These are phyloP conservation scores for Engystomops pustulosus DNA, from an alignment of 2,113 vertebrate genomes.

Conservation along the genomic window DNA sequence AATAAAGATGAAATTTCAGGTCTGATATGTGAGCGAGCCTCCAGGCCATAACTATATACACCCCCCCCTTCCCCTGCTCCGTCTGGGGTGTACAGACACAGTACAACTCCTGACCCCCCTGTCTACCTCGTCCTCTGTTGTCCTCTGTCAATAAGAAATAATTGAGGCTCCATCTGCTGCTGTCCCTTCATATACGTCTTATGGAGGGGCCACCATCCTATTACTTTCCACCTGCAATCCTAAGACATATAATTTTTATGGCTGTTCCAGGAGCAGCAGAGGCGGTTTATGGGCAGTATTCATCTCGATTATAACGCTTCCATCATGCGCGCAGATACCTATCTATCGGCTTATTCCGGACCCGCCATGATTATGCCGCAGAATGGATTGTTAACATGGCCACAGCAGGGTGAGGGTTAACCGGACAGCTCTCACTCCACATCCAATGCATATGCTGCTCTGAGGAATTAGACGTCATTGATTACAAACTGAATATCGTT, in stretches of 20 bases:
- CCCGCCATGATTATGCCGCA: background rate
- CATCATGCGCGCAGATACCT: slow-evolving; percentile 31
- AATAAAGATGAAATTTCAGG: background rate
- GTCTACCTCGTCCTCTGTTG: slow-evolving; percentile 17
- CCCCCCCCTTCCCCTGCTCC: too few relatives aligned
- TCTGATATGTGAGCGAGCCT: background rate
- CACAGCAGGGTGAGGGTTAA: background rate
- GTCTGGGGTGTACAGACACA: background rate
- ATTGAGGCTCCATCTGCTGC: background rate
- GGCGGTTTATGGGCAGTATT: slow-evolving; percentile 48
- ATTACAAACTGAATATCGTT: background rate
- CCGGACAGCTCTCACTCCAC: background rate
- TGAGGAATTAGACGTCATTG: background rate
- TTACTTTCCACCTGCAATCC: slow-evolving; percentile 36
- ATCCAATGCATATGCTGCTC: background rate
- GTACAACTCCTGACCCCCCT: background rate
- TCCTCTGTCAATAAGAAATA: slow-evolving; percentile 39
- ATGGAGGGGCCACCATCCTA: slow-evolving; percentile 27
- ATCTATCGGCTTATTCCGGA: slow-evolving; percentile 10
- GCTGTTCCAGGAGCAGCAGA: slow-evolving; percentile 15
- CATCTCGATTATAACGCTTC: slow-evolving; percentile 51
- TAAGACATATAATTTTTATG: slow-evolving; percentile 55
- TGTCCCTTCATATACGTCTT: slow-evolving; percentile 26
- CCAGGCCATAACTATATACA: background rate
- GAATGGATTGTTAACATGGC: background rate